phyloP scores from a whole-genome alignment of 1,140 invertebrate species.

The Parapsyche elsis region DNA sequence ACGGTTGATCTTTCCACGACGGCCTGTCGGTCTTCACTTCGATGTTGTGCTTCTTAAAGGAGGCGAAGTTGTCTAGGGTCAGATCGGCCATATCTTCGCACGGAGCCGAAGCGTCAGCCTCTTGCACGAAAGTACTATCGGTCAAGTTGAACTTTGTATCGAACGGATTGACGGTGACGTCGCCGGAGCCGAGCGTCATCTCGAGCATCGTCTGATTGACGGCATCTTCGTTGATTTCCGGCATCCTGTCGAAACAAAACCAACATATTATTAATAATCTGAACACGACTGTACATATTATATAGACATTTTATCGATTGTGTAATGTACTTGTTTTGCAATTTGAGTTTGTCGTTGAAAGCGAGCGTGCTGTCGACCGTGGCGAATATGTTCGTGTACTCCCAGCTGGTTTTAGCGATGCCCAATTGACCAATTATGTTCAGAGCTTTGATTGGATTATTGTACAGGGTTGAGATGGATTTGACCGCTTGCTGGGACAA shows the following conservation, averaged over 20 bases:
- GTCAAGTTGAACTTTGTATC: slow-evolving; percentile 58
- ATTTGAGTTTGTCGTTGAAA: slow-evolving; percentile 62
- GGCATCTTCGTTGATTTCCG: slow-evolving; percentile 50
- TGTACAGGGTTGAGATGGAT: slow-evolving; percentile 62
- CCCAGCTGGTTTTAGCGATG: slow-evolving; percentile 64
- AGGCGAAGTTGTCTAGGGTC: slow-evolving; percentile 64
- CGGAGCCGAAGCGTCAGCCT: slow-evolving; percentile 61
- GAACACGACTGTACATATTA: neutral
- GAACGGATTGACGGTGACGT: slow-evolving; percentile 65
- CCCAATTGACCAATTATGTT: slow-evolving; percentile 64
- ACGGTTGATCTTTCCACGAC: slow-evolving; percentile 62
- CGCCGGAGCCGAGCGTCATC: slow-evolving; percentile 64
- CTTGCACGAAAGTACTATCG: slow-evolving; percentile 53
- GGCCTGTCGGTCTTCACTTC: slow-evolving; percentile 60
- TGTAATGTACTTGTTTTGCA: slow-evolving; percentile 58
- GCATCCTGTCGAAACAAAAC: slow-evolving; percentile 18
- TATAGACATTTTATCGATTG: neutral
- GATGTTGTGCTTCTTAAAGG: slow-evolving; percentile 64
- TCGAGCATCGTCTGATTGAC: slow-evolving; percentile 67
- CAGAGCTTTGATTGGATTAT: slow-evolving; percentile 61
- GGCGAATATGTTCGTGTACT: slow-evolving; percentile 64
- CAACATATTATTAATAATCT: too few species aligned
- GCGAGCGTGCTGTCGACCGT: slow-evolving; percentile 64
- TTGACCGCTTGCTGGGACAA: slow-evolving; percentile 63
- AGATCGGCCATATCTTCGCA: slow-evolving; percentile 63